Evolutionary conservation across 2,797 vertebrate genomes (phyloP), one percentile per base, ranked within the genome.

Genomic region (Lemur catta): DNA sequence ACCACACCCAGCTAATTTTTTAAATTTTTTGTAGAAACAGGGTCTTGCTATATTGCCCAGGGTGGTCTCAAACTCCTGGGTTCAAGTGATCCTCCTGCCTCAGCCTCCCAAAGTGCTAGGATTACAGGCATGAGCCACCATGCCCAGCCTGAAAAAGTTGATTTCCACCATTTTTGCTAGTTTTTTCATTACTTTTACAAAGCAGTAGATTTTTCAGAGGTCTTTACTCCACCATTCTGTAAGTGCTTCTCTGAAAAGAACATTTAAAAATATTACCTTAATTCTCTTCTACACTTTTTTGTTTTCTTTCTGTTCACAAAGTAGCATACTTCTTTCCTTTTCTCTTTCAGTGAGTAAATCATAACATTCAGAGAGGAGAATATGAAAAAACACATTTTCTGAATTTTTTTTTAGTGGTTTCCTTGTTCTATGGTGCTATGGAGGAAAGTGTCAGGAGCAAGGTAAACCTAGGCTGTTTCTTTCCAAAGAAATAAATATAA

Each of bases 241-340:
- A 41, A 76, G 24, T 76, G 26, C 18, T 72, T 80, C 65, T 84
- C 88, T 78, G 35, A 1, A 94, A 84, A 38, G 33, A 91, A 76
- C 18, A 80, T 55, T 10, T 59, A 18, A 10, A 72, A 89, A 17
- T 86, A 89, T 86, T 38, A 72, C 14, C 30, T 55, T 43, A 20
- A 82, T 55, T 96, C 24, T 55, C 65, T 24, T 84, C 61, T 69
- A 41, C 69, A 61, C 38, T 69, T 59, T 79, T 95, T 52, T 93
- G 12, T 85, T 82, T 93, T 61, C 24, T 91, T 95, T 94, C 59
- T 92, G 55, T 15, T 92, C 88, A 93, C 52, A 89, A 69, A 63
- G 28, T 67, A 59, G 1, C 63, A 50, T 55, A 63, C 4, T 79
- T 89, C 38, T 65, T 86, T 84, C 69, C 38, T 88, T 78, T 57